These are phyloP conservation scores for Cheumatopsyche charites DNA, from an alignment of 1,140 invertebrate genomes.

Conservation along the genomic window DNA sequence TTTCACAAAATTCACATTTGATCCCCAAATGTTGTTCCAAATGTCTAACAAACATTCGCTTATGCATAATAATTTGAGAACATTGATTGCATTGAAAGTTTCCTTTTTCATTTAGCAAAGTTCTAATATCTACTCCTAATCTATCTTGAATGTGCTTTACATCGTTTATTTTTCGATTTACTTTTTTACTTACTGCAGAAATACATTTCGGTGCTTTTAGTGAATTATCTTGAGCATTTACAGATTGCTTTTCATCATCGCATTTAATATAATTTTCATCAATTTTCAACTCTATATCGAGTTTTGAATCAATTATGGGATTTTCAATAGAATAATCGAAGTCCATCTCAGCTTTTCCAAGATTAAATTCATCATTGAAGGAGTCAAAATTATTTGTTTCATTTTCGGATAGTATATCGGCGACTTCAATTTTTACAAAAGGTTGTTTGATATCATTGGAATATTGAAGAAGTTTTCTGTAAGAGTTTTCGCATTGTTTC, in stretches of 20 bases:
- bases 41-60: slow-evolving; percentile 38
- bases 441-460: neutral
- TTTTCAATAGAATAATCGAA: neutral
- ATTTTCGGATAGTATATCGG: neutral
- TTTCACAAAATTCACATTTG: slow-evolving; percentile 43
- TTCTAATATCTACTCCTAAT: slow-evolving; percentile 40
- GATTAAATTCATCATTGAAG: neutral
- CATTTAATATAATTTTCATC: no score
- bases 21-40: slow-evolving; percentile 43
- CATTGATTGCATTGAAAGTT: slow-evolving; percentile 43
- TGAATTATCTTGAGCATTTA: no score
- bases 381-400: neutral
- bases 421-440: slow-evolving; percentile 11
- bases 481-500: slow-evolving; percentile 43
- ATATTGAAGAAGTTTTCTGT: slow-evolving; percentile 19
- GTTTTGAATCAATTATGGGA: no score
- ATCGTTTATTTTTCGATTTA: slow-evolving; percentile 21
- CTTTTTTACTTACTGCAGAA: slow-evolving; percentile 15
- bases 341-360: slow-evolving; percentile 20
- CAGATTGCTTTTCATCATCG: no score
- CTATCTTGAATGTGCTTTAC: slow-evolving; percentile 27
- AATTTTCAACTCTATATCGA: no score
- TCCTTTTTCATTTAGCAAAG: slow-evolving; percentile 28
- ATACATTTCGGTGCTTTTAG: no score
- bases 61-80: slow-evolving; percentile 16